Percentiles rank a stretch among this genome's conserved stretches.
Evolutionary conservation across 64 coral and sea anemone species (phyloP).

Genomic region (Actinia equina): DNA sequence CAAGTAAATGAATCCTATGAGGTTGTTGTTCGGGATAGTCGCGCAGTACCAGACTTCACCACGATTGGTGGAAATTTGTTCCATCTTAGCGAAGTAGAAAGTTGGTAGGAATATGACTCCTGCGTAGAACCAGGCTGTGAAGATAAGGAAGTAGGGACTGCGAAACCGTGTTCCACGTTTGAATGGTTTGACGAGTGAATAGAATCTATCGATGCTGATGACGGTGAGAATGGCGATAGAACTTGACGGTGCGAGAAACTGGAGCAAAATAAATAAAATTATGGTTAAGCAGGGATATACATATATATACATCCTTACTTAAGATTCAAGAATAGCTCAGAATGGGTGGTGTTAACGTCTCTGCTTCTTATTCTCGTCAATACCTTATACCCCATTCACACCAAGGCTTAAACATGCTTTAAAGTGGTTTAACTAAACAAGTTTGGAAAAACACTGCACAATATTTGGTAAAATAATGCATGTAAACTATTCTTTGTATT

Average conservation of each 20-base stretch:
- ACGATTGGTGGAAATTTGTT: conserved; percentile 31
- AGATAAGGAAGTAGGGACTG: conserved; percentile 40
- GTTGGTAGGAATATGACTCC: conserved; percentile 45
- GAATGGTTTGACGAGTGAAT: conserved; percentile 53
- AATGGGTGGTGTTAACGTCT: too few species aligned
- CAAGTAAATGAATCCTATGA: conserved; percentile 32
- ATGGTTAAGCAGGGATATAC: background rate
- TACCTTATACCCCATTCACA: too few species aligned
- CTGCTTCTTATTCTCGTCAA: too few species aligned
- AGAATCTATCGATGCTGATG: conserved; percentile 72
- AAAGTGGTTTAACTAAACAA: too few species aligned
- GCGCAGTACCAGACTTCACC: conserved; percentile 62
- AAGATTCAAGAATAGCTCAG: too few species aligned
- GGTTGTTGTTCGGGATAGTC: conserved; percentile 51
- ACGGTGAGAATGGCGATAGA: conserved; percentile 53
- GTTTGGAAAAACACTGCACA: too few species aligned
- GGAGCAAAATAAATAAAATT: background rate
- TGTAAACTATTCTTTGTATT: too few species aligned
- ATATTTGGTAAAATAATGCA: too few species aligned
- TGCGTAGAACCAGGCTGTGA: conserved; percentile 45
- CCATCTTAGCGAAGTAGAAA: conserved; percentile 65
- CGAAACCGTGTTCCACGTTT: conserved; percentile 12
- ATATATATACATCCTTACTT: too few species aligned
- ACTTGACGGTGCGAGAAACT: conserved; percentile 69
- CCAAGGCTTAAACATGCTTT: too few species aligned